Conservation (phyloP, 2,888 invertebrate species). For the Aleiodes leptofemur region DNA sequence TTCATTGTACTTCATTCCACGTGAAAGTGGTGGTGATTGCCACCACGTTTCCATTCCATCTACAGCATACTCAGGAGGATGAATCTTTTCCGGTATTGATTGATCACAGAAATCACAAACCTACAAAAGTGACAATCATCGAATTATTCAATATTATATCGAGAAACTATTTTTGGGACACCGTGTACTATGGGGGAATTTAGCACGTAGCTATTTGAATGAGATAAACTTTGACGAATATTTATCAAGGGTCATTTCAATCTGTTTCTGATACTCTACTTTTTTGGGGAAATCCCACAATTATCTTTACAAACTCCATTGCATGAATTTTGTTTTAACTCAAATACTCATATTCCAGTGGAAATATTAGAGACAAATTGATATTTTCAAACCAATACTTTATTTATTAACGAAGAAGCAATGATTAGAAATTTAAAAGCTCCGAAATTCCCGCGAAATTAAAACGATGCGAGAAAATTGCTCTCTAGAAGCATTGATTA, state of each 20-base stretch:
- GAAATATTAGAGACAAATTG: background rate
- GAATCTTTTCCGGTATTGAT: slow-evolving; percentile 83
- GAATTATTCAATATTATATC: slow-evolving; percentile 12
- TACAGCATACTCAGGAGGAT: slow-evolving; percentile 94
- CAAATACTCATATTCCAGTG: no score
- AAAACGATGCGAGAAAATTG: background rate
- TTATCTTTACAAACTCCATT: background rate
- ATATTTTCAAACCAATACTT: no score
- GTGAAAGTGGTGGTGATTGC: slow-evolving; percentile 98
- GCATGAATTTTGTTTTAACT: background rate
- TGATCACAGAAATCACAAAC: slow-evolving; percentile 95
- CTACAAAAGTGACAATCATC: slow-evolving; percentile 81
- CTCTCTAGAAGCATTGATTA: background rate
- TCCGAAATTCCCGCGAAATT: background rate
- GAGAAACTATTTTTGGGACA: slow-evolving; percentile 1
- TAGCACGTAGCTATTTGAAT: background rate
- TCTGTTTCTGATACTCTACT: background rate
- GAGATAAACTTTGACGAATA: background rate
- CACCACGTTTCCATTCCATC: slow-evolving; percentile 98
- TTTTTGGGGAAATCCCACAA: background rate
- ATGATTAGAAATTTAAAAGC: no score
- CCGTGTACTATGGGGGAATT: background rate
- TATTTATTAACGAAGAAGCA: no score
- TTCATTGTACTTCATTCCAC: slow-evolving; percentile 97
- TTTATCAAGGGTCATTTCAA: slow-evolving; percentile 22